Evolutionary conservation across 2,888 invertebrate genomes (phyloP).

Genomic region (Platycheirus albimanus): DNA sequence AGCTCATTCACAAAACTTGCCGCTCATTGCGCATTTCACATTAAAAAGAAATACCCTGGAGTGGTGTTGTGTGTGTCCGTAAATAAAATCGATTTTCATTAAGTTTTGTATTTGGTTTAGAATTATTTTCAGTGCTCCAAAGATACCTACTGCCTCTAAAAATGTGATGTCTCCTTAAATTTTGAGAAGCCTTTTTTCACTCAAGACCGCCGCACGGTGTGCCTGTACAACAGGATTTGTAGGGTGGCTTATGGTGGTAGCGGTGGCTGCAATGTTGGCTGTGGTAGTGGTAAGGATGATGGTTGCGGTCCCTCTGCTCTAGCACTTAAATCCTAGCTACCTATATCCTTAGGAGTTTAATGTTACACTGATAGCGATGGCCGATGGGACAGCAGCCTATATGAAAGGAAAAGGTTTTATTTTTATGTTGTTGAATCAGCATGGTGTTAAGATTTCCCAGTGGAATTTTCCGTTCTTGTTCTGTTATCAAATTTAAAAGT

Average conservation of each 20-base stretch:
- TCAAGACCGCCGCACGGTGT: slow-evolving; percentile 49
- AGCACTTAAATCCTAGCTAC: slow-evolving; percentile 41
- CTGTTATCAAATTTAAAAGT: slow-evolving; percentile 21
- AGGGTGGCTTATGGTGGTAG: slow-evolving; percentile 46
- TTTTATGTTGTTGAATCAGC: slow-evolving; percentile 35
- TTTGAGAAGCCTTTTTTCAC: slow-evolving; percentile 63
- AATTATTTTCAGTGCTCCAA: slow-evolving; percentile 39
- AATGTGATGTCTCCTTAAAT: slow-evolving; percentile 68
- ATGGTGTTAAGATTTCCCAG: slow-evolving; percentile 20
- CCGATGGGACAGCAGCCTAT: neutral
- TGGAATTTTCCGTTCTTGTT: slow-evolving; percentile 39
- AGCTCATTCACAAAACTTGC: slow-evolving; percentile 14
- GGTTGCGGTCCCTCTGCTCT: slow-evolving; percentile 11
- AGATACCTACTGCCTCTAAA: slow-evolving; percentile 55
- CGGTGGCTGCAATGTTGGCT: slow-evolving; percentile 22
- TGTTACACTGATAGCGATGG: slow-evolving; percentile 66
- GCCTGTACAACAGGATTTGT: slow-evolving; percentile 34
- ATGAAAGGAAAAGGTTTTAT: slow-evolving; percentile 37
- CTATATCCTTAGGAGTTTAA: slow-evolving; percentile 65
- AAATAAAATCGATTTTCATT: slow-evolving; percentile 71
- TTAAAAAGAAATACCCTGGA: slow-evolving; percentile 8
- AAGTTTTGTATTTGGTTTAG: slow-evolving; percentile 64
- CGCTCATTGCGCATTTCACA: slow-evolving; percentile 64
- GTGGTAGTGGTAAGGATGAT: slow-evolving; percentile 42
- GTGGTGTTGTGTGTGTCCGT: slow-evolving; percentile 36